Percentiles rank a stretch among this genome's conserved stretches.
phyloP scores from a whole-genome alignment of 2,797 vertebrate genomes.

The Choloepus didactylus region DNA sequence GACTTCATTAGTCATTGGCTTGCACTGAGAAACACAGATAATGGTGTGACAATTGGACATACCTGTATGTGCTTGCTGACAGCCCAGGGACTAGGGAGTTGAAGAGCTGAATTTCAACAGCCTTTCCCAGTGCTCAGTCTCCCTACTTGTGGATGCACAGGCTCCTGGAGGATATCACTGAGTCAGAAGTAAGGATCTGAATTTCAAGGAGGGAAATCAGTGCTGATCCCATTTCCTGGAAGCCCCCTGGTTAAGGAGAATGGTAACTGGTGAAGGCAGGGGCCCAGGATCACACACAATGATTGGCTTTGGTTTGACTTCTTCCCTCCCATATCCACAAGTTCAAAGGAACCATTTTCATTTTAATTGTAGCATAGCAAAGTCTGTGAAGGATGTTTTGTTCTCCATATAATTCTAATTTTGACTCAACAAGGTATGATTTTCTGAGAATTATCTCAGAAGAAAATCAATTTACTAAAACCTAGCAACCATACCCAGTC shows the following conservation, averaged over 20 bases:
- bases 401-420: slow-evolving; percentile 42
- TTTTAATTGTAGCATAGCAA: slow-evolving; percentile 28
- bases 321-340: neutral
- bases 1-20: neutral
- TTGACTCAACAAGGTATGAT: slow-evolving; percentile 55
- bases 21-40: slow-evolving; percentile 38
- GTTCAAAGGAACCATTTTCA: slow-evolving; percentile 39
- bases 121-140: neutral
- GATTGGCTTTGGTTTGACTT: neutral
- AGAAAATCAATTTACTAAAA: slow-evolving; percentile 62
- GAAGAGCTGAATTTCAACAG: slow-evolving; percentile 47
- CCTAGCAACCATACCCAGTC: neutral
- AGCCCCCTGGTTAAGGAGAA: neutral
- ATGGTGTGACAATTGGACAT: slow-evolving; percentile 60
- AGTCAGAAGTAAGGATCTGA: neutral
- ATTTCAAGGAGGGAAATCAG: neutral
- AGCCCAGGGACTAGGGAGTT: neutral
- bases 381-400: neutral
- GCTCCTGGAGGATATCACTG: neutral
- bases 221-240: neutral
- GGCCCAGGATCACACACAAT: neutral
- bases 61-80: slow-evolving; percentile 53
- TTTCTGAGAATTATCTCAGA: slow-evolving; percentile 47
- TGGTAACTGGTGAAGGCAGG: neutral
- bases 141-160: neutral